These are phyloP conservation scores for Pomatostomus ruficeps DNA, from an alignment of 2,113 vertebrate species.

Conservation along the genomic window DNA sequence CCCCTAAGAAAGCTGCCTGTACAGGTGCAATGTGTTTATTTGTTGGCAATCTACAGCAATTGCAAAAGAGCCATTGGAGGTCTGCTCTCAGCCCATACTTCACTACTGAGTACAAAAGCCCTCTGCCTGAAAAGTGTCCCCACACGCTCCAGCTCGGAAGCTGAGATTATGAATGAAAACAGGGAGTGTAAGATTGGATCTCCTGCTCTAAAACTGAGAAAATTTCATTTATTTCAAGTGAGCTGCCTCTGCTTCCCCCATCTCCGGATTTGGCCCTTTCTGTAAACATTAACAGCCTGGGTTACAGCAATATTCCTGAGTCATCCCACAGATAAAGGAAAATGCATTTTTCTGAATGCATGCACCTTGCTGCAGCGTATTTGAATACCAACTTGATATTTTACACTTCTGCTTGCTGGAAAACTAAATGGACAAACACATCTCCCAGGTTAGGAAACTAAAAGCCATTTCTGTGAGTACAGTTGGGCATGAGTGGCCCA, in stretches of 20 bases:
- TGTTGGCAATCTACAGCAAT: neutral
- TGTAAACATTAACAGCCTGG: neutral
- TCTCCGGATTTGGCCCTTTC: neutral
- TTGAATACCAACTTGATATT: neutral
- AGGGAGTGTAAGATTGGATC: neutral
- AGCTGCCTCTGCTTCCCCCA: neutral
- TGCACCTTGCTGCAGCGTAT: neutral
- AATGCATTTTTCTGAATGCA: neutral
- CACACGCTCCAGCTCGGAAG: accelerated
- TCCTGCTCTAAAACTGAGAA: neutral
- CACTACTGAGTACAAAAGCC: neutral
- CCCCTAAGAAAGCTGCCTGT: neutral
- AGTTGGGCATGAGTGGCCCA: neutral
- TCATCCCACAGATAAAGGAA: neutral
- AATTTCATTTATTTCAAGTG: neutral
- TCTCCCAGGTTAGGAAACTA: neutral
- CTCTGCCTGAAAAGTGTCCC: neutral
- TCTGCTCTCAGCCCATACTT: neutral
- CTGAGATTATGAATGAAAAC: neutral
- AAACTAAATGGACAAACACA: neutral
- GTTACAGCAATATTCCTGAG: neutral
- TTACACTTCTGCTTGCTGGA: neutral
- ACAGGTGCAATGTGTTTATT: neutral
- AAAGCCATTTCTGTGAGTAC: neutral
- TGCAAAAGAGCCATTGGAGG: neutral